Evolutionary conservation across 2,797 vertebrate genomes (phyloP).

Genomic region (Phalanger gymnotis): DNA sequence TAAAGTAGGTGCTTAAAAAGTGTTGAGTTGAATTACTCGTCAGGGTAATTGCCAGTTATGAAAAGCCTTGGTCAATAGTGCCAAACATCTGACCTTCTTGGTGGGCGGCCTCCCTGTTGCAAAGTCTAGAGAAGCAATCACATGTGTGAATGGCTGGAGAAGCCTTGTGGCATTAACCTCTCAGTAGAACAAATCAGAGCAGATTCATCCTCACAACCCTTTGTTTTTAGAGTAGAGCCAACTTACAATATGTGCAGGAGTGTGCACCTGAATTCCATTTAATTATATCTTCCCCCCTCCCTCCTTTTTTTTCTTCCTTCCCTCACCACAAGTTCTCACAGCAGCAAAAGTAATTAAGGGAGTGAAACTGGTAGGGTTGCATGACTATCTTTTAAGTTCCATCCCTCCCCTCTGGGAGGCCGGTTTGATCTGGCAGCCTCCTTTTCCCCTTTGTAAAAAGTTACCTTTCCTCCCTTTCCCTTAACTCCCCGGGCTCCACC

Average conservation of each 20-base stretch:
- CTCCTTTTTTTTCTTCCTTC: neutral
- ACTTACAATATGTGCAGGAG: neutral
- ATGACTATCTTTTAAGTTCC: neutral
- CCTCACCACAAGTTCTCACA: neutral
- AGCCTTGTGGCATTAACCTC: neutral
- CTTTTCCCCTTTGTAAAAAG: neutral
- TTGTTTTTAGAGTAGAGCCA: neutral
- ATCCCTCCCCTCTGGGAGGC: neutral
- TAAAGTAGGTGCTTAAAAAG: neutral
- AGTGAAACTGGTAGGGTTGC: neutral
- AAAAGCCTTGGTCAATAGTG: neutral
- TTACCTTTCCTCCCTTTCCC: neutral
- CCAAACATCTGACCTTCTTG: neutral
- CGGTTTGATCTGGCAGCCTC: neutral
- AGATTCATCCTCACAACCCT: neutral
- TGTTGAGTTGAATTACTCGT: neutral
- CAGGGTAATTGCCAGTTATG: neutral
- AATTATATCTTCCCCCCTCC: neutral
- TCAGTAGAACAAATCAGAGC: no score
- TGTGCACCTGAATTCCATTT: neutral
- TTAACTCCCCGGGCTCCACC: neutral
- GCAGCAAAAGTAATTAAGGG: slow-evolving; percentile 20
- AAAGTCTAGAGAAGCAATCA: neutral
- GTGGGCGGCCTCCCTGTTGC: neutral
- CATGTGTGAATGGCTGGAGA: neutral